A percentile compares a stretch with the other conserved stretches of the same genome.
Evolutionary conservation across 1,140 invertebrate species (phyloP).

Genomic region (Hyphantria cunea): DNA sequence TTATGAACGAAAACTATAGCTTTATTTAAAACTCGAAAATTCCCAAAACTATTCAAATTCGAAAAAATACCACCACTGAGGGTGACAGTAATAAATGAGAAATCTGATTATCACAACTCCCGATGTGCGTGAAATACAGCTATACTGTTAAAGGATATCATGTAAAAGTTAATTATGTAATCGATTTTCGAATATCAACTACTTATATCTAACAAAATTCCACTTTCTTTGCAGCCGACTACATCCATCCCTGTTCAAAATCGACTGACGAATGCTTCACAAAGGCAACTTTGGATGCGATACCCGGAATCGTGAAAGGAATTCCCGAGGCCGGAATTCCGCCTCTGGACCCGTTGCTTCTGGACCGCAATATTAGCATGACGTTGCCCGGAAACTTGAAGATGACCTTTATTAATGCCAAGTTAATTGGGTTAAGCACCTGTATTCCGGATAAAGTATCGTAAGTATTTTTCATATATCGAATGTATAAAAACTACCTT

Average conservation of each 20-base stretch:
- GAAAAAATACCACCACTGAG: no score
- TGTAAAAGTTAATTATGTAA: no score
- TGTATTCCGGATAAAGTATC: slow-evolving; percentile 72
- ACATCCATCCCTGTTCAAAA: slow-evolving; percentile 67
- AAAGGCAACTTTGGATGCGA: slow-evolving; percentile 64
- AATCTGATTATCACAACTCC: no score
- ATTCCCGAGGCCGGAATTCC: slow-evolving; percentile 69
- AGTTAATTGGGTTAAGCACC: slow-evolving; percentile 58
- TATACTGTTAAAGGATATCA: no score
- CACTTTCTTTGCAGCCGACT: slow-evolving; percentile 54
- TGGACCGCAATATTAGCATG: slow-evolving; percentile 71
- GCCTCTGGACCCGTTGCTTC: slow-evolving; percentile 57
- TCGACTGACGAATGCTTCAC: slow-evolving; percentile 72
- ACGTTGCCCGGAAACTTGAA: slow-evolving; percentile 66
- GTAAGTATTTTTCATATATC: slow-evolving; percentile 51
- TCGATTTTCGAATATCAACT: no score
- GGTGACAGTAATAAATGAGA: no score
- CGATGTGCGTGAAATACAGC: no score
- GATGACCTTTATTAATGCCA: slow-evolving; percentile 73
- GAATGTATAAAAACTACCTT: no score
- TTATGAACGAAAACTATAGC: no score
- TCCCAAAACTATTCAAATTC: no score
- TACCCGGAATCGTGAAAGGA: slow-evolving; percentile 68
- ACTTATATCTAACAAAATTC: no score
- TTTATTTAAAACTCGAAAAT: no score